Percentiles rank a stretch among this genome's conserved stretches.
Conservation (phyloP, 2,888 invertebrate species). For the Pasiphila rectangulata region DNA sequence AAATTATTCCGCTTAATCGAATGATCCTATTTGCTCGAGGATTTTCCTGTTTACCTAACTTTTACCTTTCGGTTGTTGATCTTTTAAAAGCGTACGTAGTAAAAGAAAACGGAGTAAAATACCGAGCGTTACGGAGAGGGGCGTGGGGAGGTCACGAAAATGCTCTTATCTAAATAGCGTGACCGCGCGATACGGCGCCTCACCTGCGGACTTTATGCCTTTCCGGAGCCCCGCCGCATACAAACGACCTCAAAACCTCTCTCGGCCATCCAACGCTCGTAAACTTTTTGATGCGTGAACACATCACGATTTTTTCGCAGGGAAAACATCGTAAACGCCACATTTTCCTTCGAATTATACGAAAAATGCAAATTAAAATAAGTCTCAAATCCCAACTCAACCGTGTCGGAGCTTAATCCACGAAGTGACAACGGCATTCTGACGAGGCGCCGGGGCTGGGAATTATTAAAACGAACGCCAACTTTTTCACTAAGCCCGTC, state of each 20-base stretch:
- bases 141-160: constrained; percentile 59
- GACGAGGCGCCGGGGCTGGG: constrained; percentile 81
- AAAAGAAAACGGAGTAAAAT: constrained; percentile 47
- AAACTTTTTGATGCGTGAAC: constrained; percentile 56
- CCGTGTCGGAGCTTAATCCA: constrained; percentile 80
- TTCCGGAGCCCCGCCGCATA: constrained; percentile 68
- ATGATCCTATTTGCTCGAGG: constrained; percentile 67
- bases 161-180: constrained; percentile 76
- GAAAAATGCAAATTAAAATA: constrained; percentile 79
- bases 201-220: constrained; percentile 74
- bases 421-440: constrained; percentile 82
- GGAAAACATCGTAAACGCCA: constrained; percentile 47
- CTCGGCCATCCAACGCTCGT: constrained; percentile 55
- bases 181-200: constrained; percentile 71
- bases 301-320: constrained; percentile 42
- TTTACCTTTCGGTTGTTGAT: constrained; percentile 25
- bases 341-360: constrained; percentile 60
- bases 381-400: constrained; percentile 78
- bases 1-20: constrained; percentile 77
- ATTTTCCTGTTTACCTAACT: constrained; percentile 50
- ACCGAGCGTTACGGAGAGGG: constrained; percentile 53
- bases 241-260: constrained; percentile 66
- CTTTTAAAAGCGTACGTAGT: constrained; percentile 18
- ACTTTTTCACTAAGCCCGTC: constrained; percentile 81
- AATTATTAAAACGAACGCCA: constrained; percentile 82